Evolutionary conservation across 2,113 vertebrate species (phyloP), one percentile per base, ranked within the genome.

Genomic region (Thalassoma bifasciatum): DNA sequence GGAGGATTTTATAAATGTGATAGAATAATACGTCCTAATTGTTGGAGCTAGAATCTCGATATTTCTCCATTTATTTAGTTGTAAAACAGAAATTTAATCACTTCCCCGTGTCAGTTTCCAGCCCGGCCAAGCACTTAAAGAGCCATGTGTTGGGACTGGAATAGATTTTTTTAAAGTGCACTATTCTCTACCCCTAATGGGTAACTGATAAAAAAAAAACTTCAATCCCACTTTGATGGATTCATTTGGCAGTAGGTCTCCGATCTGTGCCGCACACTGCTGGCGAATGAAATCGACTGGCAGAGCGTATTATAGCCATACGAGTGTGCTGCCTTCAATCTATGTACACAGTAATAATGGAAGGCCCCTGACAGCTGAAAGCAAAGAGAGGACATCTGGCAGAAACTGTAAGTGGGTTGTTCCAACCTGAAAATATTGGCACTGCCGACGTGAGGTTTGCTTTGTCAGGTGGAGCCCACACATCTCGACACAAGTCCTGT

Each of bases 81-180:
- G 75, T 78, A 69, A 88, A 89, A 92, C 76, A 86, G 78, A 84
- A 87, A 87, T 92, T 89, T 86, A 86, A 82, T 83, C 75, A 84
- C 90, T 90, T 91, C 81, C 83, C 86, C 83, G 90, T 87, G 85
- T 90, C 81, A 89, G 75, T 91, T 81, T 81, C 40, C 69, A 75
- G 89, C 83, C 84, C 86, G 60, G 73, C 80, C 68, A 80, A 87
- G 84, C 88, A 88, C 91, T 89, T 92, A 89, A 3, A 91, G 65
- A 75, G 89, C 86, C 85, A 79, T 83, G 73, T 82, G 81, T 90
- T 85, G 82, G 66, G 66, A 63, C 82, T 86, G 72, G 91, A 89
- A 92, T 91, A 84, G 86, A 91, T 92, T 91, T 91, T 91, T 86
- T 89, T 88, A 83, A 88, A 92, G 83, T 88, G 85, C 82, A 83